A percentile compares a stretch with the other conserved stretches of the same genome.
phyloP scores from a whole-genome alignment of 2,113 vertebrate genomes.

The Pollachius pollachius region DNA sequence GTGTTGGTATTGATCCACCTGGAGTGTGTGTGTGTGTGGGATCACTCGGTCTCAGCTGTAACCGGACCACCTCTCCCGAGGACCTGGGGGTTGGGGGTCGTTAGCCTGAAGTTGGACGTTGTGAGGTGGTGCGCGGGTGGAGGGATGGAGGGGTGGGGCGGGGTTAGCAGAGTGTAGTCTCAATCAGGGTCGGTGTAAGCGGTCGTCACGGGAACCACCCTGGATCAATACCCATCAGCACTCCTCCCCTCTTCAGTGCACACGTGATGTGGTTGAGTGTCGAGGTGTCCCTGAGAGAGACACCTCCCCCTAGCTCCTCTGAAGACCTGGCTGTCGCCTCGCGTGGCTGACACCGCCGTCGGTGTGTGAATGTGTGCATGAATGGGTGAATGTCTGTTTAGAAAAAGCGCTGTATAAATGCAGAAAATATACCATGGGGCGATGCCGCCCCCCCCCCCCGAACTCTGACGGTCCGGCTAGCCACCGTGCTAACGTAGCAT shows the following conservation, averaged over 20 bases:
- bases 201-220: conserved; percentile 24
- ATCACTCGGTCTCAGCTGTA: conserved; percentile 48
- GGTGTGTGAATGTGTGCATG: too few relatives aligned
- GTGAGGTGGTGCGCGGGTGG: conserved; percentile 1
- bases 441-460: too few relatives aligned
- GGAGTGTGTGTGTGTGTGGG: too few relatives aligned
- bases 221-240: conserved; percentile 57
- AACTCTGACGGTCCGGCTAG: too few relatives aligned
- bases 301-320: conserved; percentile 22
- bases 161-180: neutral
- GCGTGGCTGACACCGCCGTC: too few relatives aligned
- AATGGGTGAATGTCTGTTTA: too few relatives aligned
- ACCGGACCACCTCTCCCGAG: conserved; percentile 45
- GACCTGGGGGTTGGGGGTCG: conserved; percentile 16
- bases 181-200: conserved; percentile 7
- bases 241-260: conserved; percentile 41
- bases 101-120: neutral
- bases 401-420: too few relatives aligned
- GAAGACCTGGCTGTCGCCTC: too few relatives aligned
- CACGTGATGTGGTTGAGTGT: conserved; percentile 46
- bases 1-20: conserved; percentile 58
- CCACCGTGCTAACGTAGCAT: neutral
- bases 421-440: too few relatives aligned
- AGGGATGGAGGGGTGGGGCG: neutral
- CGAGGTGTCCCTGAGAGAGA: conserved; percentile 11